Evolutionary conservation across 2,888 invertebrate genomes (phyloP), one percentile per base, ranked within the genome.

Genomic region (Dysmachus trigonus): DNA sequence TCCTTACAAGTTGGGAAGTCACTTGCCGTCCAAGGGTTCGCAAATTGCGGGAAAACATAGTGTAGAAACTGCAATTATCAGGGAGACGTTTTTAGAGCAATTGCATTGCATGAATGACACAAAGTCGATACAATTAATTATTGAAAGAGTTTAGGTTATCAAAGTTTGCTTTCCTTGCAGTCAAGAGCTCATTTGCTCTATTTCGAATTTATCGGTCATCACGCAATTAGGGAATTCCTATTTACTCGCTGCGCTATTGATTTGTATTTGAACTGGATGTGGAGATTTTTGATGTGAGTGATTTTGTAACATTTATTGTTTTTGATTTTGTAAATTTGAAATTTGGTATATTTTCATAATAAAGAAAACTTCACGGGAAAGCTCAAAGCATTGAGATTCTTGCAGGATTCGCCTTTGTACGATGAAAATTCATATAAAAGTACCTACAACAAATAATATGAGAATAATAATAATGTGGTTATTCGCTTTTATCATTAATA

Each of bases 21-120:
- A 87, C 87, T 86, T 88, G 87, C 87, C 88, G 88, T 81, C 88
- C 86, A 77, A 88, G 81, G 86, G 85, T 89, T 81, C 87, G 88
- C 31, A 89, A 88, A 87, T 87, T 88, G 81, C 87, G 88, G 82
- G 87, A 73, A 88, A 89, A 86, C 90, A 90, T 90, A 87, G 30
- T 27, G 72, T 18, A 22, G 87, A 89, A 88, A 87, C 89, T 89
- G 89, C 85, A 89, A 88, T 86, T 81, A 86, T 81, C 87, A 76
- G 22, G 82, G 82, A 82, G 35, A 35, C 13, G 31, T 8, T 35
- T 62, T 71, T 82, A 82, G 15, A 35, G 15, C 10, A 74, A n/a
- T 33, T 33, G n/a, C 74, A 74, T 27, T 35, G 13, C 31, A 74
- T 4, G 18, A 18, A 15, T 22, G 38, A 47, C 27, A 27, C 8